Evolutionary conservation across 2,888 invertebrate species (phyloP), one percentile per base, ranked within the genome.

Genomic region (Ametastegia equiseti): DNA sequence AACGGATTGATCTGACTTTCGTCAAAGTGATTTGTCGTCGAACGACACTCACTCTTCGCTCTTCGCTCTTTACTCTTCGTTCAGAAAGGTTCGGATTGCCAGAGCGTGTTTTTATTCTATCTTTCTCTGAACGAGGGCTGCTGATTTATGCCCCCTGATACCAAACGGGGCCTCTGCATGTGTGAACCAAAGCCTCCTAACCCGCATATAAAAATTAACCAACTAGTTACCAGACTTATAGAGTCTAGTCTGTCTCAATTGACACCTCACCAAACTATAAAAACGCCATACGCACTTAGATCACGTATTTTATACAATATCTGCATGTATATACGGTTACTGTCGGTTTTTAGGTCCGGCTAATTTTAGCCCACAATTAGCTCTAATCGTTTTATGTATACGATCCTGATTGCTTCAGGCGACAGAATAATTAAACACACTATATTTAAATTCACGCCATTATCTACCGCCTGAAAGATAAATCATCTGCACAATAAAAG

Each of bases 11-110:
- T 71, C 71, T 45, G n/a, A 47, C 71, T 71, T 71, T 71, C 47
- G 71, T 71, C 71, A 71, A 45, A 71, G 71, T 71, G 71, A 71
- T 71, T 71, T 71, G 71, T 71, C 71, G 45, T n/a, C 65, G 39
- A 39, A 11, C 63, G 15, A 36, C 65, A 39, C n/a, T n/a, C n/a
- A 39, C 30, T 63, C 13, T 19, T 67, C n/a, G 9, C 65, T 33
- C 39, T 6, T 15, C 54, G 19, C 65, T 65, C n/a, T 9, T 9
- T 65, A 15, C 36, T 39, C 19, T 15, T n/a, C 65, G 65, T 11
- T 65, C 42, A 47, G 11, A 47, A n/a, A n/a, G 11, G 36, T 13
- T 63, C 33, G 33, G 33, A 63, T 65, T 65, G 33, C 63, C 33
- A 15, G 36, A 15, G n/a, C 3, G n/a, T 33, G 36, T 30, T 36